Evolutionary conservation across 37 sponge, comb jelly and placozoan species (phyloP).

Genomic region (Bolinopsis microptera): DNA sequence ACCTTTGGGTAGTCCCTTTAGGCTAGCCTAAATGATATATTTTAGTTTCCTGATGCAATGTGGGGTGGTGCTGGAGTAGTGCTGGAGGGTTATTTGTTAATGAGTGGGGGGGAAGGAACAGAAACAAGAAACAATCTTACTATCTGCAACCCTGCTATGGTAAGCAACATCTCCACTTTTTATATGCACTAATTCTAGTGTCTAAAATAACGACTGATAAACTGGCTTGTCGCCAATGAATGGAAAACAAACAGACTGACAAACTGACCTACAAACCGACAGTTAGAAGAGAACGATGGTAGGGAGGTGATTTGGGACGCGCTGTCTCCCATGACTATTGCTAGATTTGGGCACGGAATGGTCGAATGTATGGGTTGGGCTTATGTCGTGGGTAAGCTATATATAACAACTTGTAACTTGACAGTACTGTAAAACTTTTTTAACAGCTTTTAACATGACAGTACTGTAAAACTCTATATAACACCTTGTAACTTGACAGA

Average conservation of each 20-base stretch:
- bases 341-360: conserved; percentile 25
- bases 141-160: not conserved
- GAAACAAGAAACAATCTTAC: not conserved
- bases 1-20: too few species aligned
- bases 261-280: not conserved
- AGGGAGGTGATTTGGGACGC: not conserved
- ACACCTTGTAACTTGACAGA: too few species aligned
- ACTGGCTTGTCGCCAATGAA: not conserved
- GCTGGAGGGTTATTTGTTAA: conserved; percentile 9
- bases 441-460: too few species aligned
- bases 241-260: not conserved
- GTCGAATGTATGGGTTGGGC: not conserved
- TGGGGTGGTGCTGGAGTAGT: not conserved
- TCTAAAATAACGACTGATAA: too few species aligned
- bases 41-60: not conserved
- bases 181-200: too few species aligned
- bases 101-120: not conserved
- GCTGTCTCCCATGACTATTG: not conserved
- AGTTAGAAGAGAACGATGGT: not conserved
- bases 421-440: too few species aligned
- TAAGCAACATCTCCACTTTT: too few species aligned
- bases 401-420: too few species aligned
- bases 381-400: not conserved
- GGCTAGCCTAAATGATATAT: too few species aligned
- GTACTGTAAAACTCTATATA: too few species aligned